phyloP scores from a whole-genome alignment of 2,888 invertebrate genomes.

The Lingula anatina region DNA sequence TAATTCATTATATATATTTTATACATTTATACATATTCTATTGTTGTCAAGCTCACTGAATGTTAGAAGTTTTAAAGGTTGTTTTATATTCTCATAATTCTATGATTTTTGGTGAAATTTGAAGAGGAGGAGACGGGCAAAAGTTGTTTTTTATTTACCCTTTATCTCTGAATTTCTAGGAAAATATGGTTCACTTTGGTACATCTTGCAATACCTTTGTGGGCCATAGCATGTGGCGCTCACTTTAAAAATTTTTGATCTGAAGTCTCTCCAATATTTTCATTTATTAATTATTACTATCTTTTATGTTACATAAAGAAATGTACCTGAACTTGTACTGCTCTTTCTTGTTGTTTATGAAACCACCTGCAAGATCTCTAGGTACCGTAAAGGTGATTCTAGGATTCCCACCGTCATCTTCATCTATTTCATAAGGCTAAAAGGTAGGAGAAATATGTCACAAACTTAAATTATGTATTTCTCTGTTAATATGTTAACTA shows the following conservation, averaged over 20 bases:
- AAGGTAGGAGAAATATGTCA: conserved; percentile 4
- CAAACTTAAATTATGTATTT: neutral
- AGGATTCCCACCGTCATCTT: conserved; percentile 29
- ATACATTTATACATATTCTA: neutral
- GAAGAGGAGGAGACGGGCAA: too few relatives aligned
- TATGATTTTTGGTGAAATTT: too few relatives aligned
- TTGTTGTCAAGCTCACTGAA: neutral
- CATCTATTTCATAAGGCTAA: conserved; percentile 44
- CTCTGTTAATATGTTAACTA: neutral
- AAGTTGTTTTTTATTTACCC: too few relatives aligned
- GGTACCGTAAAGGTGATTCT: conserved; percentile 40
- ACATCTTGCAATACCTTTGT: too few relatives aligned
- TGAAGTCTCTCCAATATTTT: too few relatives aligned
- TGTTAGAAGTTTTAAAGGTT: neutral
- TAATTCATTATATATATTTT: neutral
- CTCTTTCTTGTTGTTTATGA: conserved; percentile 52
- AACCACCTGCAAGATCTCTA: conserved; percentile 44
- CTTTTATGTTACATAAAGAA: conserved; percentile 13
- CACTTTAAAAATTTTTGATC: too few relatives aligned
- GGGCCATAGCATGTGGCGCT: too few relatives aligned
- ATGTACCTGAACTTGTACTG: conserved; percentile 49
- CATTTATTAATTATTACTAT: neutral
- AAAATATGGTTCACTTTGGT: too few relatives aligned
- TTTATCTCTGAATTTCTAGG: too few relatives aligned
- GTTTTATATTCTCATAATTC: too few relatives aligned